Percentiles rank a stretch among this genome's conserved stretches.
phyloP scores from a whole-genome alignment of 2,888 invertebrate species.

The Saturnia japonica region DNA sequence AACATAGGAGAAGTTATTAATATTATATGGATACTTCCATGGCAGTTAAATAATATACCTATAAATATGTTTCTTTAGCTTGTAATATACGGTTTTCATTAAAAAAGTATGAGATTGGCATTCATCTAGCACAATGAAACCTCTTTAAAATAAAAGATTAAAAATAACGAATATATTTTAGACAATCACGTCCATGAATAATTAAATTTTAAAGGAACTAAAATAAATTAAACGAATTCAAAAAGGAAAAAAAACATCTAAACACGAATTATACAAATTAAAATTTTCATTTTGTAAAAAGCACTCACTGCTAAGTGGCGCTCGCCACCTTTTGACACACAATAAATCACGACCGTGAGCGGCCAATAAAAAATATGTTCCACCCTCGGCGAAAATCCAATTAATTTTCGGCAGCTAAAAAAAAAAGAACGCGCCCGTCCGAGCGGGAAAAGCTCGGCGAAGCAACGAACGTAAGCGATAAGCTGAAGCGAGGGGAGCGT shows the following conservation, averaged over 20 bases:
- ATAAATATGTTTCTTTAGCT: background rate
- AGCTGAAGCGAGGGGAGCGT: slow-evolving; percentile 40
- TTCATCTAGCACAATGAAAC: background rate
- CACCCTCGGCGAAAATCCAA: slow-evolving; percentile 82
- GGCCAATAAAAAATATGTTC: slow-evolving; percentile 81
- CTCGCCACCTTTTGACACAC: slow-evolving; percentile 81
- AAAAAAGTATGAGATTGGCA: background rate
- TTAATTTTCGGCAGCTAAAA: slow-evolving; percentile 80
- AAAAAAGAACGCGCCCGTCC: slow-evolving; percentile 74
- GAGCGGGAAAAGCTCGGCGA: slow-evolving; percentile 70
- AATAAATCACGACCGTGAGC: slow-evolving; percentile 80
- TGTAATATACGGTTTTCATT: background rate
- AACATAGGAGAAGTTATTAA: background rate
- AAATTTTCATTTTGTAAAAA: slow-evolving; percentile 66
- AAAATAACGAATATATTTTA: background rate
- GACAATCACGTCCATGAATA: background rate
- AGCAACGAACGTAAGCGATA: slow-evolving; percentile 40
- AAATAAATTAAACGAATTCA: slow-evolving; percentile 8
- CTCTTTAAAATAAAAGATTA: background rate
- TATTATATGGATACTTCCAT: background rate
- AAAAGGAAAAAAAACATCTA: slow-evolving; percentile 35
- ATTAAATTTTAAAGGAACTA: background rate
- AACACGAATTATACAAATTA: slow-evolving; percentile 60
- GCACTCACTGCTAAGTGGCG: slow-evolving; percentile 77
- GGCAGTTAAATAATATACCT: background rate